Base-by-base conservation (phyloP, 2,113 vertebrate species). In the Nestor notabilis region DNA sequence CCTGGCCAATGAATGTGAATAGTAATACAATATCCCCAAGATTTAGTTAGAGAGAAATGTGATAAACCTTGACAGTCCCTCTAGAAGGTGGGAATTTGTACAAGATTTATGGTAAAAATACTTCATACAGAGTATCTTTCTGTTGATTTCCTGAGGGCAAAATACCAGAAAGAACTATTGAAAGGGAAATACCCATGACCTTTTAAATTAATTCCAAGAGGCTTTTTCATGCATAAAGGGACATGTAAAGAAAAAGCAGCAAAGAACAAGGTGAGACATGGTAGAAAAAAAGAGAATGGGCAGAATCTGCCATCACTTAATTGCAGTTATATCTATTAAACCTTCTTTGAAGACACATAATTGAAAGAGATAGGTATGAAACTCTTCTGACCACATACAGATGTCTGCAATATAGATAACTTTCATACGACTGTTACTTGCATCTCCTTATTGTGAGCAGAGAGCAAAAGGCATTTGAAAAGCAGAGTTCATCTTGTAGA, bases 351-450 rank as follows among this genome's bases (percentile, higher is more conserved):
- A 56, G 37, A 63, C 24, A 1, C 7, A 31, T 18, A 35, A 74
- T 29, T 72, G 56, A 37, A 16, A 81, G 37, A 61, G 1, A 4
- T 6, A 63, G 44, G 21, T 15, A 23, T 61, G 37, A 63, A 12
- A 39, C 49, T 69, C 13, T 35, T 27, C 56, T 85, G 61, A 50
- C 5, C 39, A 89, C 61, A 78, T 0, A 14, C 4, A 70, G 15
- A 18, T 21, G 0, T 29, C 33, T 68, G 47, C 29, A 71, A 15
- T 5, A 13, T 3, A 58, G 47, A 23, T 29, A 85, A 0, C 7
- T 88, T 9, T 52, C 17, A 52, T 1, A 18, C 31, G 35, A 8
- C 69, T 49, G 1, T 21, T n/a, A 4, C 18, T 29, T 87, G 12
- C 16, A 23, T 79, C 27, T 69, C 20, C 41, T 25, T 21, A 11